Conservation (phyloP, 2,797 vertebrate species). For the Coendou prehensilis region DNA sequence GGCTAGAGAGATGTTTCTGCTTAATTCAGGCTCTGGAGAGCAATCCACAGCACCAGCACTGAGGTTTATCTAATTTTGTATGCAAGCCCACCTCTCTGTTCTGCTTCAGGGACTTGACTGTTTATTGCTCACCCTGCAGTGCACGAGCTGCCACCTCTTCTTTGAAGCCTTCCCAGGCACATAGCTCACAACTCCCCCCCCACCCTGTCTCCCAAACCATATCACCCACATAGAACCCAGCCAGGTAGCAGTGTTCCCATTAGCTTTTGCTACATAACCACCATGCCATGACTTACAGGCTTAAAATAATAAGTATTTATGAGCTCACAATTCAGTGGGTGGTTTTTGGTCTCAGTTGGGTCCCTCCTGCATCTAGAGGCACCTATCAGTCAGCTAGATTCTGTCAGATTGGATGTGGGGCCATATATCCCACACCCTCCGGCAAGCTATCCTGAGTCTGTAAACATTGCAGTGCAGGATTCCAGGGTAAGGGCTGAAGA, state of each 20-base stretch:
- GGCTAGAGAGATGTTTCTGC: slow-evolving; percentile 61
- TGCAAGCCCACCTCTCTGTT: slow-evolving; percentile 67
- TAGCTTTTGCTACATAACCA: background rate
- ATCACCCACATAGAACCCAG: background rate
- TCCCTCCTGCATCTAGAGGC: background rate
- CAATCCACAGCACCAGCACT: background rate
- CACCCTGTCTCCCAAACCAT: background rate
- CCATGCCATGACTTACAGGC: background rate
- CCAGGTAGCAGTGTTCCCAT: background rate
- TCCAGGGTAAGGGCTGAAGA: background rate
- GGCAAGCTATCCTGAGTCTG: background rate
- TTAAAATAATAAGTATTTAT: background rate
- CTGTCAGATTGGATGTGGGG: accelerated
- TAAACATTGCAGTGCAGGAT: background rate
- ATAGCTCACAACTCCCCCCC: background rate
- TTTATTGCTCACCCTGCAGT: background rate
- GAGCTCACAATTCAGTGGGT: background rate
- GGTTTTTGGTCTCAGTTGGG: background rate
- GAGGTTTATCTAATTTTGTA: slow-evolving; percentile 64
- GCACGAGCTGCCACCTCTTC: slow-evolving; percentile 64
- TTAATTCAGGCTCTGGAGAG: slow-evolving; percentile 64
- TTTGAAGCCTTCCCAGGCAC: slow-evolving; percentile 61
- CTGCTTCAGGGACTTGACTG: slow-evolving; percentile 68
- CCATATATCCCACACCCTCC: background rate
- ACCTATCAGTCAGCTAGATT: background rate